These are phyloP conservation scores for Disparrhopalites patrizii DNA, from an alignment of 2,888 invertebrate species.

Conservation along the genomic window DNA sequence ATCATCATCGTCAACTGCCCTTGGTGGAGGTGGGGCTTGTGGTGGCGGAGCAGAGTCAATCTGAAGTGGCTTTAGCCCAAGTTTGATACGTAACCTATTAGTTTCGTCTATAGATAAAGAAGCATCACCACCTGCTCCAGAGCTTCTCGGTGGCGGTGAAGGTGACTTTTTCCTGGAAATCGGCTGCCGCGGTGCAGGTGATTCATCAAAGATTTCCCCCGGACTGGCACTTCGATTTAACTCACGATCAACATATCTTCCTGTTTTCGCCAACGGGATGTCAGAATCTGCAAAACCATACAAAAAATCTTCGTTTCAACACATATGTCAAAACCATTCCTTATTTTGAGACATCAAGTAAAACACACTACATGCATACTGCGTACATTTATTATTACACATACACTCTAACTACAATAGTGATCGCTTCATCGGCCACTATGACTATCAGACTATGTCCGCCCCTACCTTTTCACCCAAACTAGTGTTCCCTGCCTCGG, in stretches of 20 bases:
- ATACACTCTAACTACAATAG: background rate
- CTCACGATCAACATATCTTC: slow-evolving; percentile 23
- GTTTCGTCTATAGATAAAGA: slow-evolving; percentile 77
- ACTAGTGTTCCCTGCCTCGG: slow-evolving; percentile 1
- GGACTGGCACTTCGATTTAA: slow-evolving; percentile 14
- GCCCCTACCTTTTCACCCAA: slow-evolving; percentile 9
- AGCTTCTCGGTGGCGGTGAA: slow-evolving; percentile 49
- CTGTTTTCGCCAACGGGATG: slow-evolving; percentile 33
- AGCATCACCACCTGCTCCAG: slow-evolving; percentile 51
- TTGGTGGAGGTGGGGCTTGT: slow-evolving; percentile 19
- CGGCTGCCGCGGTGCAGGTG: background rate
- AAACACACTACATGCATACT: no score
- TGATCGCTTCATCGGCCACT: slow-evolving; percentile 33
- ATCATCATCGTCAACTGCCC: slow-evolving; percentile 43
- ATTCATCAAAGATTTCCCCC: slow-evolving; percentile 5
- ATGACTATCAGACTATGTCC: no score
- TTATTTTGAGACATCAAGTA: no score
- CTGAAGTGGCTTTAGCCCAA: slow-evolving; percentile 89
- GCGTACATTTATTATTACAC: background rate
- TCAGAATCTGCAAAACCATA: slow-evolving; percentile 35
- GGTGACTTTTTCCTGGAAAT: slow-evolving; percentile 41
- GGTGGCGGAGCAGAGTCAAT: slow-evolving; percentile 54
- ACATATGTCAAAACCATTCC: background rate
- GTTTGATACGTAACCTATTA: slow-evolving; percentile 82
- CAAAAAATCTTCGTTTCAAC: background rate